Evolutionary conservation across 2,888 invertebrate species (phyloP).

Genomic region (Minunthozetes semirufus): DNA sequence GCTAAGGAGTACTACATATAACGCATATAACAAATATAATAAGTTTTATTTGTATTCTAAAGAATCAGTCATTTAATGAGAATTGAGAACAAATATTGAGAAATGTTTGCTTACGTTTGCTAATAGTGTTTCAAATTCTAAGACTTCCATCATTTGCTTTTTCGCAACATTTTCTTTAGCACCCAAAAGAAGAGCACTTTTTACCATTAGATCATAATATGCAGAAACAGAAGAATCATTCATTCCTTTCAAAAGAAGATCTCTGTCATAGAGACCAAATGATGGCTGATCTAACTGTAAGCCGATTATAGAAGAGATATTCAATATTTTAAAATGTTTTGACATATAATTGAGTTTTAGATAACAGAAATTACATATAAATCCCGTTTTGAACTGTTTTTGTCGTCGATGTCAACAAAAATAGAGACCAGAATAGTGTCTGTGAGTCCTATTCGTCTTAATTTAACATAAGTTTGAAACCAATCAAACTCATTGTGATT

Average conservation of each 20-base stretch:
- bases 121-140: slow-evolving; percentile 78
- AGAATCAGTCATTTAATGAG: no score
- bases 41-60: no score
- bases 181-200: slow-evolving; percentile 75
- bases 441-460: slow-evolving; percentile 28
- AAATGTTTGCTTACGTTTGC: slow-evolving; percentile 72
- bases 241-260: slow-evolving; percentile 57
- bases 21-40: no score
- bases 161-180: slow-evolving; percentile 57
- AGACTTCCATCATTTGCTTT: slow-evolving; percentile 50
- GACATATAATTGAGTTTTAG: not conserved
- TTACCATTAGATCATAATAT: slow-evolving; percentile 56
- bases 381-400: slow-evolving; percentile 20
- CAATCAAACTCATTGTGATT: slow-evolving; percentile 15
- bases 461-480: slow-evolving; percentile 26
- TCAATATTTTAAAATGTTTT: not conserved
- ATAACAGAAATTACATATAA: not conserved
- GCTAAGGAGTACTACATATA: slow-evolving; percentile 67
- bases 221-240: slow-evolving; percentile 71
- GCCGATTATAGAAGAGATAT: not conserved
- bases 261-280: slow-evolving; percentile 67
- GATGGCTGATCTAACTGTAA: slow-evolving; percentile 75
- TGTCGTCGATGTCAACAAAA: slow-evolving; percentile 15
- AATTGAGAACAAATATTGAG: no score
- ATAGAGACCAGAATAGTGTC: slow-evolving; percentile 22